These are phyloP conservation scores for Drosophila nebulosa DNA, from an alignment of 1,140 invertebrate genomes.

Conservation along the genomic window DNA sequence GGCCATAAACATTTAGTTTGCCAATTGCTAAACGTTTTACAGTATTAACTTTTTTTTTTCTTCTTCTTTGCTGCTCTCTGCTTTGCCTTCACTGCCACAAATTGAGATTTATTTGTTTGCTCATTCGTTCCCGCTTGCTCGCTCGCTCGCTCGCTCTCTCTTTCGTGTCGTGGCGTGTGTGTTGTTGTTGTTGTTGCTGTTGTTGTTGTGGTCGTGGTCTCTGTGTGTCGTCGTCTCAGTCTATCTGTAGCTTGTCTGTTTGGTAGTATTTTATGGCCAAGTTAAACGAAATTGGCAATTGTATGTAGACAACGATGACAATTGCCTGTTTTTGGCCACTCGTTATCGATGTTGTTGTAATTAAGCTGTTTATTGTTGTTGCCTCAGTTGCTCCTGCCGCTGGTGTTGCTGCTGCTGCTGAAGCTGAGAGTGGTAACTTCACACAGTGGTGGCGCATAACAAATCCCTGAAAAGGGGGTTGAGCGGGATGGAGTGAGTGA, in stretches of 20 bases:
- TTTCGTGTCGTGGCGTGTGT: neutral
- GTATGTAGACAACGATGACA: conserved; percentile 40
- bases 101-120: conserved; percentile 51
- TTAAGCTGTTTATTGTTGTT: conserved; percentile 15
- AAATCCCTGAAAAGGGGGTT: neutral
- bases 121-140: neutral
- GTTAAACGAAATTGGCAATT: conserved; percentile 54
- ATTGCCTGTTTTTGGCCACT: conserved; percentile 33
- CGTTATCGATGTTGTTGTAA: conserved; percentile 34
- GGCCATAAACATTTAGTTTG: conserved; percentile 45
- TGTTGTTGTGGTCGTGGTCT: conserved; percentile 1
- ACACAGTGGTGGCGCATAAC: neutral
- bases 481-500: no score
- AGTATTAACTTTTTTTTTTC: conserved; percentile 17
- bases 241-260: conserved; percentile 9
- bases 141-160: neutral
- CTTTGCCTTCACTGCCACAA: conserved; percentile 25
- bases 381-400: neutral
- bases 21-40: conserved; percentile 44
- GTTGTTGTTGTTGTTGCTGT: no score
- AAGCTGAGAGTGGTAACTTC: conserved; percentile 14
- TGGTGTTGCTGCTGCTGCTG: neutral
- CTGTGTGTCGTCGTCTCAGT: neutral
- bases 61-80: neutral
- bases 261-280: conserved; percentile 43